Evolutionary conservation across 2,113 vertebrate genomes (phyloP), one percentile per base, ranked within the genome.

Genomic region (Phylloscopus trochilus): DNA sequence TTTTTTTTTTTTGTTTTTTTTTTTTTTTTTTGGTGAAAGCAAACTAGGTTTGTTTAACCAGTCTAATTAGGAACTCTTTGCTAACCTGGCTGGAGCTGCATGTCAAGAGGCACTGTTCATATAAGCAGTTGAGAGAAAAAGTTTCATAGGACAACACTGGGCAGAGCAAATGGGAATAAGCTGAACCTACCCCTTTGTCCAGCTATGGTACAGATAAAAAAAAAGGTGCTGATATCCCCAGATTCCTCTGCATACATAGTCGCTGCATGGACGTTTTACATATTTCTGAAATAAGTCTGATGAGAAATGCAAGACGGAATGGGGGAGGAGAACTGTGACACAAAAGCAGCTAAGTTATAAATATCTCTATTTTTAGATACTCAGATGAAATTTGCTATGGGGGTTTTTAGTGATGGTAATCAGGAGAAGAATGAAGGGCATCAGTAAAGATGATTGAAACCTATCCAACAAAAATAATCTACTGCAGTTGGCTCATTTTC

Each of bases 401-500:
- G 91, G 85, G 24, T 56, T 95, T 96, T 95, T 95, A 94, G 93
- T 83, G 94, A 90, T 93, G 85, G 75, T 85, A 96, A 95, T 96
- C 93, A 95, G 87, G 70, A 95, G 75, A 95, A 96, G 93, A 96
- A 95, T 97, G 93, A 96, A 97, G 94, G 94, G 90, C 84, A 95
- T 94, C 95, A 95, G 92, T 95, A 95, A 95, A 96, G 91, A 95
- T 97, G 96, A 97, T 96, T 96, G 94, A 97, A 95, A 96, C 87
- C 84, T 95, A 92, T 91, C 94, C 93, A 96, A 95, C 93, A 86
- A 95, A 95, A 97, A 97, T 95, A 97, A 95, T 95, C 95, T 97
- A 94, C 87, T 90, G 95, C 94, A 96, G 95, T 95, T 95, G 94
- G 82, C 92, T 97, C 94, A 95, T 97, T 95, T 97, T 95, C 85